Percentiles rank a stretch among this genome's conserved stretches.
Conservation (phyloP, 2,888 invertebrate genomes). For the Anoncus sp. region DNA sequence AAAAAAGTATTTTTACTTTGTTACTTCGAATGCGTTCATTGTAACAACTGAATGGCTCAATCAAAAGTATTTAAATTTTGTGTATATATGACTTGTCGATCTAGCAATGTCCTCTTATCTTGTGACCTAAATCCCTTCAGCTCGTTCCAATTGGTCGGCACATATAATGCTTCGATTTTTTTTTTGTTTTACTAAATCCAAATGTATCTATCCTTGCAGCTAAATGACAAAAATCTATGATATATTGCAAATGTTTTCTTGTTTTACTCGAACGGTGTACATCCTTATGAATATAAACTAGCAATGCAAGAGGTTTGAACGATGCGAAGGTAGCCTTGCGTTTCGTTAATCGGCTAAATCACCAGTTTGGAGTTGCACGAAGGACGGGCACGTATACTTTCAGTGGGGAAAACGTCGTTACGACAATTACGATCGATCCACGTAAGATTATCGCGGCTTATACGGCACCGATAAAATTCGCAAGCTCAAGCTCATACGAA, state of each 20-base stretch:
- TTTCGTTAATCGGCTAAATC: conserved; percentile 53
- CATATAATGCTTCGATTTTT: too few relatives aligned
- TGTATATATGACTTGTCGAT: too few relatives aligned
- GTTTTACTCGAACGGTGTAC: neutral
- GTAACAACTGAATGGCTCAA: too few relatives aligned
- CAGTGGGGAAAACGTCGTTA: conserved; percentile 39
- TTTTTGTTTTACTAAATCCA: too few relatives aligned
- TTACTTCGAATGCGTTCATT: too few relatives aligned
- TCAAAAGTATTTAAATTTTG: too few relatives aligned
- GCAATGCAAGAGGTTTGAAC: neutral
- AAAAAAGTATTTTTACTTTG: too few relatives aligned
- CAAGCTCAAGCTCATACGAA: too few relatives aligned
- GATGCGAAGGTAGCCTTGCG: conserved; percentile 33
- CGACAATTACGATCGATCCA: conserved; percentile 39
- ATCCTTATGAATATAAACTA: neutral
- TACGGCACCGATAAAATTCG: conserved; percentile 6
- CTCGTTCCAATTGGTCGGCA: too few relatives aligned
- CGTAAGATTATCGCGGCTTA: neutral
- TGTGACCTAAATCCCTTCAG: too few relatives aligned
- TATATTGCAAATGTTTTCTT: neutral
- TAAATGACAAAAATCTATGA: neutral
- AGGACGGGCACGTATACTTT: conserved; percentile 38
- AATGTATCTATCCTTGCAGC: too few relatives aligned
- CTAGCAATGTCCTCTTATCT: too few relatives aligned
- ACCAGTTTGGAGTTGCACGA: conserved; percentile 24